phyloP scores from a whole-genome alignment of 2,888 invertebrate genomes.

The Lumbricus terrestris region DNA sequence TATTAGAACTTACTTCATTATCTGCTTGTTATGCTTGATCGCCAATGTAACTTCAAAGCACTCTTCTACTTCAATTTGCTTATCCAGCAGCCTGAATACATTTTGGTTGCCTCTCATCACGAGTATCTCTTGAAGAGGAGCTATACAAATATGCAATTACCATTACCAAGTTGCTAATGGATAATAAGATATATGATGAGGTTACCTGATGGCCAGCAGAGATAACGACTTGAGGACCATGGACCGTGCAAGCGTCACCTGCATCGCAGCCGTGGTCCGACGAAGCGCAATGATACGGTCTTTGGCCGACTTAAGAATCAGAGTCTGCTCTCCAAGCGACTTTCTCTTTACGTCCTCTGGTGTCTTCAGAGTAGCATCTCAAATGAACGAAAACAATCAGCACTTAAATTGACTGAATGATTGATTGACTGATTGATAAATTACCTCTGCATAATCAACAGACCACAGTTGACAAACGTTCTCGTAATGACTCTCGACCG shows the following conservation, averaged over 20 bases:
- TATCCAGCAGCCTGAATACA: too few species aligned
- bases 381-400: not conserved
- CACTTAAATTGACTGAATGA: not conserved
- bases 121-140: too few species aligned
- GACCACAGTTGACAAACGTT: too few species aligned
- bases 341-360: constrained; percentile 39
- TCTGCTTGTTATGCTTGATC: too few species aligned
- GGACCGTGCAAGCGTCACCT: constrained; percentile 64
- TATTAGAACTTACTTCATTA: too few species aligned
- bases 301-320: constrained; percentile 59
- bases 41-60: too few species aligned
- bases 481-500: not conserved
- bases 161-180: too few species aligned
- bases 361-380: constrained; percentile 19
- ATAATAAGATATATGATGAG: not conserved
- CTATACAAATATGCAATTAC: too few species aligned
- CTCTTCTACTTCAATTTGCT: too few species aligned
- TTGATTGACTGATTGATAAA: not conserved
- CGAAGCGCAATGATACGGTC: constrained; percentile 64
- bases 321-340: constrained; percentile 64
- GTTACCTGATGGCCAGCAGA: constrained; percentile 61
- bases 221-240: constrained; percentile 65
- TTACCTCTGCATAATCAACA: too few species aligned
- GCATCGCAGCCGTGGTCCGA: constrained; percentile 63
- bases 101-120: too few species aligned